Evolutionary conservation across 2,113 vertebrate genomes (phyloP), one percentile per base, ranked within the genome.

Genomic region (Pagrus major): DNA sequence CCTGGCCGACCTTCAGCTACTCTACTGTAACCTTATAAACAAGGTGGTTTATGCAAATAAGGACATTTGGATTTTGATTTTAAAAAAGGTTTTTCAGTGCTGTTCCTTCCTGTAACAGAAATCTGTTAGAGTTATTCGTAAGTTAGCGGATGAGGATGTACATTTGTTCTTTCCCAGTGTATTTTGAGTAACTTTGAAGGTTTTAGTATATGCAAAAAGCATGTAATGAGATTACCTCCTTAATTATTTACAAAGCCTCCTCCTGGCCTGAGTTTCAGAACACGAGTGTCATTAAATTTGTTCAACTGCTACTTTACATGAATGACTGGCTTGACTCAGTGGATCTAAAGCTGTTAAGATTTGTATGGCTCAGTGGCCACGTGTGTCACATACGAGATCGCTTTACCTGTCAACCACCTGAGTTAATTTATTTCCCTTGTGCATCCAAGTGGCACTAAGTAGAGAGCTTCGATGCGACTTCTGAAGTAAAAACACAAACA

Each of bases 241-340:
- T 73, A 18, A 78, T 76, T 68, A 61, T 67, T 71, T 54, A 47
- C 46, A 71, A 66, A 29, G 37, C 21, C 33, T 49, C 25, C 10
- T 37, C 52, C 44, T 65, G 64, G 29, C 52, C 23, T 41, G 11
- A 66, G 14, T 60, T 54, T 27, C 56, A 59, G n/a, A 31, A 20
- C 18, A 51, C 4, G 59, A 55, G 46, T 41, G 29, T 78, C 23
- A 78, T 59, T 25, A n/a, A 31, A 49, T 77, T 41, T 46, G 33
- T 67, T 73, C 16, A n/a, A 63, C 42, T 41, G 63, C 27, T 56
- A 23, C 35, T 66, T 80, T 29, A 66, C 56, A 39, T 44, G 9
- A 76, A 37, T 35, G 23, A 52, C 49, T 18, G 39, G 31, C 47
- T 44, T 41, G 35, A 60, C 14, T 76, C 71, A 59, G 49, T 21